Evolutionary conservation across 2,797 vertebrate species (phyloP), one percentile per base, ranked within the genome.

Genomic region (Dendrocincla tyrannina): DNA sequence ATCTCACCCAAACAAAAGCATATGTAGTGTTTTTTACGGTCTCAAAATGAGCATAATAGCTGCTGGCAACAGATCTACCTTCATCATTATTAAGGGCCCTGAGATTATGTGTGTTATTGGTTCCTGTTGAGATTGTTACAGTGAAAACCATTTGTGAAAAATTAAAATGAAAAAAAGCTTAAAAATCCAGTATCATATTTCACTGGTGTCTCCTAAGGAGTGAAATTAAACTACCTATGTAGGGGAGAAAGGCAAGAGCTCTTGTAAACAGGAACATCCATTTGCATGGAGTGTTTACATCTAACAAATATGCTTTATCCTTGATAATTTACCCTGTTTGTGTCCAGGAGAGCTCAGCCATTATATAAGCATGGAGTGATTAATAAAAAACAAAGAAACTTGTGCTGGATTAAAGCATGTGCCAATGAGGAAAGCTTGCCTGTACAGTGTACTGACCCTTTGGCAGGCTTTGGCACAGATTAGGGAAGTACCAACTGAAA

Each of bases 111-210:
- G 42, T 80, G 44, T 80, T 86, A 84, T 64, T 90, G 83, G 66
- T 58, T 96, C 92, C 96, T 92, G 83, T 94, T 78, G 95, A 86
- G 92, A 86, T 22, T 72, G 83, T 80, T 91, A 77, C 73, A 64
- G 66, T 77, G 88, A 68, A 93, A 94, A 91, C 41, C 46, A 68
- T 88, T 88, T 90, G 58, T 75, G 46, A 62, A 86, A 93, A 94
- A 96, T 92, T 72, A 86, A 95, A 94, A 91, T 58, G 23, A 91
- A 75, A 78, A 88, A 88, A 86, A 84, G 37, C 58, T 86, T 86
- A 35, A 95, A 95, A 91, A 72, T 39, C 47, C 7, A 4, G 49
- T 77, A 33, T 81, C 80, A 18, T 53, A 19, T 86, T 92, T 88
- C 83, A 68, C 23, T 78, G 42, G 35, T 84, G 50, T 68, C 58